Percentiles rank a stretch among this genome's conserved stretches.
Evolutionary conservation across 1,140 invertebrate species (phyloP).

Genomic region (Drosophila baimaii): DNA sequence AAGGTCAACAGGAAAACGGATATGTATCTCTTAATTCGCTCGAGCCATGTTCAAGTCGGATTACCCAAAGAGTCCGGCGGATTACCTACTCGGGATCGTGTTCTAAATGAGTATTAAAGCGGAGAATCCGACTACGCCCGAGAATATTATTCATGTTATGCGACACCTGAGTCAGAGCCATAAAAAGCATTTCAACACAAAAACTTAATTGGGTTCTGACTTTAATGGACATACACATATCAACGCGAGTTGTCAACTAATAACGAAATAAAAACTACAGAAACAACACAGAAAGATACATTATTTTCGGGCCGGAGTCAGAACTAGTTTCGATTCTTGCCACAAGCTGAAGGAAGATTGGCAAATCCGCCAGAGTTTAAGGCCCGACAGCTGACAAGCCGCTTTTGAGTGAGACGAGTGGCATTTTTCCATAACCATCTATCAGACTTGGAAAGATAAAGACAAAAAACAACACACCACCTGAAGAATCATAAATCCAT

Average conservation of each 20-base stretch:
- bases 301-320: conserved; percentile 18
- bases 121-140: conserved; percentile 50
- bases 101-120: conserved; percentile 45
- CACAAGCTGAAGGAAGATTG: conserved; percentile 40
- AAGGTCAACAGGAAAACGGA: conserved; percentile 53
- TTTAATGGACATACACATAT: conserved; percentile 66
- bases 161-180: conserved; percentile 66
- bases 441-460: conserved; percentile 17
- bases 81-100: conserved; percentile 50
- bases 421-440: conserved; percentile 59
- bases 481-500: conserved; percentile 32
- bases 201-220: conserved; percentile 69
- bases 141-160: conserved; percentile 70
- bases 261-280: conserved; percentile 21
- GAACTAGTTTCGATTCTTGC: conserved; percentile 53
- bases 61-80: conserved; percentile 2
- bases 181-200: conserved; percentile 51
- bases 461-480: conserved; percentile 3
- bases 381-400: conserved; percentile 56
- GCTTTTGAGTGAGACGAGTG: conserved; percentile 49
- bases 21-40: conserved; percentile 35
- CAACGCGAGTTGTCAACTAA: conserved; percentile 50
- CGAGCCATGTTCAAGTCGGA: conserved; percentile 27
- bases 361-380: conserved; percentile 50
- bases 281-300: conserved; percentile 12